Percentiles rank a stretch among this genome's conserved stretches.
phyloP scores from a whole-genome alignment of 1,140 invertebrate species.

The Vanessa atalanta region DNA sequence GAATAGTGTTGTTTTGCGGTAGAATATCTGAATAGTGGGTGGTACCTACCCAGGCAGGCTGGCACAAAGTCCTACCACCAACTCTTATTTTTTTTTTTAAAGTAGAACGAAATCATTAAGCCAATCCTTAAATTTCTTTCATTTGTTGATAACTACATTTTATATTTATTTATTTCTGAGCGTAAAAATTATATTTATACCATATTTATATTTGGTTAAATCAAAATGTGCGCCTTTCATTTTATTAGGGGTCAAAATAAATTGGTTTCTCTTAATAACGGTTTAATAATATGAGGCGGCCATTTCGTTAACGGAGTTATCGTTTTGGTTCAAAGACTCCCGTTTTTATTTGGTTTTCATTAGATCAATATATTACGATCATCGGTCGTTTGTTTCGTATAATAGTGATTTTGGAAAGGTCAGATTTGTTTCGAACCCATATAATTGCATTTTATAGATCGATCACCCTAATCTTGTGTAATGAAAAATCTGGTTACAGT shows the following conservation, averaged over 20 bases:
- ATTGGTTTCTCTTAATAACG: slow-evolving; percentile 44
- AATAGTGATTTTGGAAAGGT: slow-evolving; percentile 29
- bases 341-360: slow-evolving; percentile 49
- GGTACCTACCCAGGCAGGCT: too few species aligned
- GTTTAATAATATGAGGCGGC: slow-evolving; percentile 46
- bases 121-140: too few species aligned
- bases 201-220: too few species aligned
- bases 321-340: slow-evolving; percentile 41
- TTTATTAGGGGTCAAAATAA: slow-evolving; percentile 34
- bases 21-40: too few species aligned
- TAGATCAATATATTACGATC: slow-evolving; percentile 42
- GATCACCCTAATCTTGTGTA: not conserved
- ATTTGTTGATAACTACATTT: too few species aligned
- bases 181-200: too few species aligned
- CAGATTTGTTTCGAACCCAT: slow-evolving; percentile 10
- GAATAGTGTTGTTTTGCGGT: too few species aligned
- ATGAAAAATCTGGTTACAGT: not conserved
- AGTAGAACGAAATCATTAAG: too few species aligned
- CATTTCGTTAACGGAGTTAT: slow-evolving; percentile 45
- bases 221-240: not conserved
- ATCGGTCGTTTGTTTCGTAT: slow-evolving; percentile 37
- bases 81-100: too few species aligned
- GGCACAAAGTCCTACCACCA: too few species aligned
- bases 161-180: too few species aligned
- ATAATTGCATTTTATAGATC: slow-evolving; percentile 25